Percentiles rank a stretch among this genome's conserved stretches.
Evolutionary conservation across 2,888 invertebrate genomes (phyloP).

Genomic region (Prionchulus punctatus): DNA sequence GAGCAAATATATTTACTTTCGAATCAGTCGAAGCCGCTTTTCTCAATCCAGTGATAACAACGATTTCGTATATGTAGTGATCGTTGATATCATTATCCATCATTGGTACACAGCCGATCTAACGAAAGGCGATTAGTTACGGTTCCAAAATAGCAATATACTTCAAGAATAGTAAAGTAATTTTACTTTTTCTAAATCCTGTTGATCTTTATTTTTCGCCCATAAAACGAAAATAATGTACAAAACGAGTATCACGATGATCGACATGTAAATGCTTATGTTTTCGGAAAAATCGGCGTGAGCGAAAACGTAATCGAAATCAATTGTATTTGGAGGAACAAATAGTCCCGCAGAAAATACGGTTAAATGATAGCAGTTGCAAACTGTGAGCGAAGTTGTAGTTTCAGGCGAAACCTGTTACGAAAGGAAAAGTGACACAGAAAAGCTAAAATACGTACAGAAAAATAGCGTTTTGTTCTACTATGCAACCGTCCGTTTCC

Average conservation of each 20-base stretch:
- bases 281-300: constrained; percentile 38
- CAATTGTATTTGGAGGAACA: constrained; percentile 38
- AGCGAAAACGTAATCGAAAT: constrained; percentile 39
- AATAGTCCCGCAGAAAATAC: constrained; percentile 38
- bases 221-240: constrained; percentile 35
- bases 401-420: constrained; percentile 5
- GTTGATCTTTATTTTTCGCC: constrained; percentile 36
- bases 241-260: constrained; percentile 32
- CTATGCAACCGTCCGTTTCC: constrained; percentile 28
- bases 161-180: background rate
- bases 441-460: too few species aligned
- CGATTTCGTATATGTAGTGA: constrained; percentile 33
- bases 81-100: constrained; percentile 31
- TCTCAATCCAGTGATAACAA: constrained; percentile 28
- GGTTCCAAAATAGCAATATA: background rate
- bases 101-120: constrained; percentile 29
- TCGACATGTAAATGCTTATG: constrained; percentile 37
- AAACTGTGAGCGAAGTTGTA: constrained; percentile 15
- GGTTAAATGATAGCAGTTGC: constrained; percentile 34
- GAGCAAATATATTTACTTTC: constrained; percentile 10
- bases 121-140: constrained; percentile 2
- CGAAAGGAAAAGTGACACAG: background rate
- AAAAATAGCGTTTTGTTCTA: constrained; percentile 15
- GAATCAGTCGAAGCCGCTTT: constrained; percentile 21
- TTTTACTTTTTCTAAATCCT: constrained; percentile 32